Conservation (phyloP, 1,140 invertebrate species). For the Magallana angulata region DNA sequence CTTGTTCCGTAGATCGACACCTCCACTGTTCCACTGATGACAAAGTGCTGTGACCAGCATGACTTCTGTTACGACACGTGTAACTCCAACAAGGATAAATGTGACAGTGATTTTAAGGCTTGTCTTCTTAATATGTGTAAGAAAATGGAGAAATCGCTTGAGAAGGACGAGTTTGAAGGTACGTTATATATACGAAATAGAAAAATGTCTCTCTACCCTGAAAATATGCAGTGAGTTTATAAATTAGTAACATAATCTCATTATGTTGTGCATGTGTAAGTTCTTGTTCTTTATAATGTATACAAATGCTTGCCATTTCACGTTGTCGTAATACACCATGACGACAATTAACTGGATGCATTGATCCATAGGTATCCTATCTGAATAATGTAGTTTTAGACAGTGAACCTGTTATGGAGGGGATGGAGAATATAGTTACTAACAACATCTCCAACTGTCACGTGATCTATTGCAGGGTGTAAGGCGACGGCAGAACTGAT, state of each 20-base stretch:
- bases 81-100: constrained; percentile 26
- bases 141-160: background rate
- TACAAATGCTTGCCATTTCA: background rate
- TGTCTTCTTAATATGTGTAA: constrained; percentile 39
- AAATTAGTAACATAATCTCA: background rate
- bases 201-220: too few relatives aligned
- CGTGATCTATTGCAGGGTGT: constrained; percentile 6
- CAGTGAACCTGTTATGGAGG: background rate
- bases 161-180: constrained; percentile 25
- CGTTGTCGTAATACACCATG: background rate
- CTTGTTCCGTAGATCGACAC: constrained; percentile 1
- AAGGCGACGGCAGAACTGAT: constrained; percentile 39
- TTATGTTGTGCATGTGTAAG: background rate
- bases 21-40: constrained; percentile 17
- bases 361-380: background rate
- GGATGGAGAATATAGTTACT: background rate
- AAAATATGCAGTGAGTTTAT: too few relatives aligned
- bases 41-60: constrained; percentile 33
- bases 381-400: too few relatives aligned
- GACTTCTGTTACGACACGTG: constrained; percentile 37
- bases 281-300: background rate
- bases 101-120: background rate
- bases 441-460: background rate
- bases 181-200: background rate
- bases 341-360: background rate